Conservation (phyloP, 2,113 vertebrate genomes). For the Gorsachius goisagi region DNA sequence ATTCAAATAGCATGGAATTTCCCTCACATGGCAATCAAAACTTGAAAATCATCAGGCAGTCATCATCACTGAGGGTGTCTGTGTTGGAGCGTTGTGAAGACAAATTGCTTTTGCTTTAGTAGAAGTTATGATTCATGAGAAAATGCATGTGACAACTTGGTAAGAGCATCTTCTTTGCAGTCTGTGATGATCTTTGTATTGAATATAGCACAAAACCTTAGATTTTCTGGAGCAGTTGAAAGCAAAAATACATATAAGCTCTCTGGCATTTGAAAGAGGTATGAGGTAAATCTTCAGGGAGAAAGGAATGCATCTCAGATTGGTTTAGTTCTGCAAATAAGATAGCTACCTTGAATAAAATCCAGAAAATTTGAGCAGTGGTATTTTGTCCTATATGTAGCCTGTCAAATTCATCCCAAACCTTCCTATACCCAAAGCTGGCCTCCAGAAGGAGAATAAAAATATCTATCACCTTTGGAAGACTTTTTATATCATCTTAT, state of each 20-base stretch:
- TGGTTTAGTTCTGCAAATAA: not conserved
- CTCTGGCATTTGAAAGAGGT: constrained; percentile 13
- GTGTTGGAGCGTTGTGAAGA: not conserved
- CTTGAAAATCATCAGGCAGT: not conserved
- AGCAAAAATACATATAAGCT: not conserved
- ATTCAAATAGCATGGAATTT: not conserved
- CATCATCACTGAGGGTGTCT: not conserved
- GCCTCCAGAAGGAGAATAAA: not conserved
- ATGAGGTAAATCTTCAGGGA: not conserved
- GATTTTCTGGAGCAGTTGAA: not conserved
- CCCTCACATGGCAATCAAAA: not conserved
- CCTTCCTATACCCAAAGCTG: not conserved
- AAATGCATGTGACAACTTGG: not conserved
- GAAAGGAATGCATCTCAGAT: not conserved
- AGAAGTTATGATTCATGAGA: not conserved
- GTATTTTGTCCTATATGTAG: not conserved
- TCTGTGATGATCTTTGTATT: not conserved
- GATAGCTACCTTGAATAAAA: not conserved
- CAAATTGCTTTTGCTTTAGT: constrained; percentile 26
- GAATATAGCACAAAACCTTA: not conserved
- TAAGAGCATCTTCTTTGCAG: not conserved
- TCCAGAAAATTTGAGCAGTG: not conserved
- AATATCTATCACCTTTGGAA: not conserved
- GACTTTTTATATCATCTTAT: not conserved
- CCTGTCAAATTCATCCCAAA: not conserved